A percentile compares a stretch with the other conserved stretches of the same genome.
These are phyloP conservation scores for Cariama cristata DNA, from an alignment of 2,113 vertebrate species.

Conservation along the genomic window DNA sequence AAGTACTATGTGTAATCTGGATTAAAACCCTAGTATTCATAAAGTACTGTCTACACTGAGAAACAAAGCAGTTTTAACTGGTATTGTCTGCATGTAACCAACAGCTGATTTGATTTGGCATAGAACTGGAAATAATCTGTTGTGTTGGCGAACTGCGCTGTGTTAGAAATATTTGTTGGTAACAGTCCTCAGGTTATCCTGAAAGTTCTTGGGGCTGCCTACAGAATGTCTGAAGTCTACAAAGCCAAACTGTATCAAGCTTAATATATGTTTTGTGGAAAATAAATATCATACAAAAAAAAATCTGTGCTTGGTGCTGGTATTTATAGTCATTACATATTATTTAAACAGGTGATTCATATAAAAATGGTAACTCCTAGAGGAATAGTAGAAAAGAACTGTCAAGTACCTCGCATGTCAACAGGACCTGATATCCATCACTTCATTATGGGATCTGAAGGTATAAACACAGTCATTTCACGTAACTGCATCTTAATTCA, in stretches of 20 bases:
- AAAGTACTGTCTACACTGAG: neutral
- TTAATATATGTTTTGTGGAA: neutral
- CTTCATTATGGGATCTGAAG: conserved; percentile 99
- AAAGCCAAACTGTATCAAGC: neutral
- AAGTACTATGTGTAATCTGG: neutral
- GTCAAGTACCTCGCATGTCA: conserved; percentile 96
- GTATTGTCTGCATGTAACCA: neutral
- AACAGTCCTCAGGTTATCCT: neutral
- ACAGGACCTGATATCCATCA: conserved; percentile 97
- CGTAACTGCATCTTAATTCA: neutral
- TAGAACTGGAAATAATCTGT: neutral
- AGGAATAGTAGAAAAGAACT: conserved; percentile 97
- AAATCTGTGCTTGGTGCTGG: neutral
- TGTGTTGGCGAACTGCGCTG: neutral
- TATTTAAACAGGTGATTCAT: conserved; percentile 89
- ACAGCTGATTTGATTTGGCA: neutral
- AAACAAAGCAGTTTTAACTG: neutral
- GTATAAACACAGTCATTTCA: conserved; percentile 73
- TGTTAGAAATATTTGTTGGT: neutral
- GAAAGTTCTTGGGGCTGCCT: neutral
- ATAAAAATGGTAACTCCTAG: conserved; percentile 97
- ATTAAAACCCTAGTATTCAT: neutral
- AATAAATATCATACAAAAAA: neutral
- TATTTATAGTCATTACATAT: conserved; percentile 10
- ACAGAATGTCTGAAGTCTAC: neutral